These are phyloP conservation scores for Apis dorsata DNA, from an alignment of 1,140 invertebrate species.

Conservation along the genomic window DNA sequence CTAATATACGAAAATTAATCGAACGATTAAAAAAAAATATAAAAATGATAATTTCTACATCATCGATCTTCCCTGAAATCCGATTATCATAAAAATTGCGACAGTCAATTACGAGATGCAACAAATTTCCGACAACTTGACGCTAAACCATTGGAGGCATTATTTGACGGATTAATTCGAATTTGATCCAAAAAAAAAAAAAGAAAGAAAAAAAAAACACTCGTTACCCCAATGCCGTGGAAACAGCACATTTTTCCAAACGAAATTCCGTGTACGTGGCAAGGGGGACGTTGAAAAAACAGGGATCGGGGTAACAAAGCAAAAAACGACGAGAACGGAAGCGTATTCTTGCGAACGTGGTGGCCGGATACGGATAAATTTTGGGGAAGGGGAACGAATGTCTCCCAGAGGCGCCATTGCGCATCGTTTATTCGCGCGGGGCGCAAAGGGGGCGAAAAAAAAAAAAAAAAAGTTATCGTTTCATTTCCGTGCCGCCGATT, in stretches of 20 bases:
- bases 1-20: too few relatives aligned
- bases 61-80: too few relatives aligned
- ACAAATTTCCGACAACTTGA: neutral
- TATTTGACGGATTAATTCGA: neutral
- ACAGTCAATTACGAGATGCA: neutral
- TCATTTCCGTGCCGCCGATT: slow-evolving; percentile 41
- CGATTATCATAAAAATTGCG: neutral
- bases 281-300: neutral
- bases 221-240: neutral
- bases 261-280: too few relatives aligned
- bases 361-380: slow-evolving; percentile 53
- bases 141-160: neutral
- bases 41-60: too few relatives aligned
- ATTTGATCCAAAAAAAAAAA: too few relatives aligned
- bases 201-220: too few relatives aligned
- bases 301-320: neutral
- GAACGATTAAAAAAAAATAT: too few relatives aligned
- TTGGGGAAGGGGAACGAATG: slow-evolving; percentile 49
- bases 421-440: slow-evolving; percentile 49
- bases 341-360: slow-evolving; percentile 23
- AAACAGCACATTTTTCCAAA: neutral
- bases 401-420: slow-evolving; percentile 51
- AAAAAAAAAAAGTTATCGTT: slow-evolving; percentile 59
- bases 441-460: neutral
- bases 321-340: neutral